Base-by-base conservation (phyloP, 2,113 vertebrate species). In the Prolemur simus region DNA sequence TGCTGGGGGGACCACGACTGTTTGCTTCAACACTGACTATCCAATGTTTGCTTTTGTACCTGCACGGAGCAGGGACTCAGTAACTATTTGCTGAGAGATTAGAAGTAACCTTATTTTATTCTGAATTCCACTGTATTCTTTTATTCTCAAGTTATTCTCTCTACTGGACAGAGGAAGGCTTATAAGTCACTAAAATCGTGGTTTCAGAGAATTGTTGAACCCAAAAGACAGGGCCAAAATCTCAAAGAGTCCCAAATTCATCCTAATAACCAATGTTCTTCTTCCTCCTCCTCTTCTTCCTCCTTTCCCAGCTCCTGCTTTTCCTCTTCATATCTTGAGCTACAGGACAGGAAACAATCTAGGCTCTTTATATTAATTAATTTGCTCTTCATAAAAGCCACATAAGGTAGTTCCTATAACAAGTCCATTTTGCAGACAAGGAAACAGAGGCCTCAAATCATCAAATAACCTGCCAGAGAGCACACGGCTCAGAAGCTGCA, bases 51-150 rank as follows among this genome's bases (percentile, higher is more conserved):
- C 18, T 49, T 63, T 39, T 20, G 39, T 23, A 58, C 39, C 37
- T 64, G 69, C n/a, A 54, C 5, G 7, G 13, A 74, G n/a, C 0
- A 68, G 74, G 9, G 45, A 34, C 29, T 47, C 52, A 89, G 4
- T 47, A 34, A 68, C 39, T 74, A 60, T n/a, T 87, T 76, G 25
- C 27, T 81, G 14, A 83, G 58, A 83, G n/a, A 83, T 20, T 27
- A 9, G n/a, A 82, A 91, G 58, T 25, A 68, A 74, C 29, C 80
- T 20, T 20, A 25, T n/a, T 37, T 37, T 0, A 10, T 13, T 14
- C 45, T 80, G 63, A 76, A 77, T 52, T 92, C 27, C 37, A 86
- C 37, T 95, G 87, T 83, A 86, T 88, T 88, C 49, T 88, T 96
- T 90, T 87, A 86, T 90, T 94, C 56, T 88, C 56, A 71, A 39